A percentile compares a stretch with the other conserved stretches of the same genome.
These are phyloP conservation scores for Equus quagga DNA, from an alignment of 2,113 vertebrate species.

Conservation along the genomic window DNA sequence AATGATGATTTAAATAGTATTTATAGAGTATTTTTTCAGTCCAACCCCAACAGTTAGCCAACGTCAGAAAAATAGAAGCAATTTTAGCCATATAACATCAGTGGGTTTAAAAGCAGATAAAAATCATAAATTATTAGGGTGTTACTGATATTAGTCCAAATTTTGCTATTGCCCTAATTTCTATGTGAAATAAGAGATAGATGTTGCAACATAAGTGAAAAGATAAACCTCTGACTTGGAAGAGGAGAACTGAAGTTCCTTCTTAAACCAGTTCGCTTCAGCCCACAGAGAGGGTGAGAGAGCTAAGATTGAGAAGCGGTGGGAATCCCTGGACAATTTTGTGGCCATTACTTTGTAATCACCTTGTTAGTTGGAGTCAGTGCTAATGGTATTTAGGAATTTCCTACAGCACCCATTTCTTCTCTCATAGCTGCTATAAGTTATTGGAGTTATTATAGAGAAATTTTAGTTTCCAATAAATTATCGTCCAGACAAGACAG, in stretches of 20 bases:
- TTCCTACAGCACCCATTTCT: not conserved
- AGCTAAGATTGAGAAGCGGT: not conserved
- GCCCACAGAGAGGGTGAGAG: not conserved
- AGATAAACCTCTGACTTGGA: not conserved
- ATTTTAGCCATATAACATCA: not conserved
- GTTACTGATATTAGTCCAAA: not conserved
- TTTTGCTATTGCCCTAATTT: not conserved
- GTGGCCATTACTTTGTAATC: not conserved
- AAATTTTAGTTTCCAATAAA: constrained; percentile 25
- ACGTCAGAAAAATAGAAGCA: not conserved
- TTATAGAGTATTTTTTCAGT: not conserved
- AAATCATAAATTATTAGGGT: not conserved
- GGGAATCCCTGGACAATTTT: not conserved
- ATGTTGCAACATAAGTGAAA: not conserved
- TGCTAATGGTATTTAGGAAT: not conserved
- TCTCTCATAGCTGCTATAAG: not conserved
- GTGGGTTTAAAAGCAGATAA: not conserved
- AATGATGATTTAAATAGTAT: not conserved
- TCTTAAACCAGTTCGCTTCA: not conserved
- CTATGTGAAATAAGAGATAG: not conserved
- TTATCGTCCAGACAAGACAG: not conserved
- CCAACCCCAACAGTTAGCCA: not conserved
- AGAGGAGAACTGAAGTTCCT: not conserved
- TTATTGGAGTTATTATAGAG: not conserved
- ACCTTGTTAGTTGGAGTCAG: not conserved